Evolutionary conservation across 2,113 vertebrate species (phyloP), one percentile per base, ranked within the genome.

Genomic region (Motacilla alba): DNA sequence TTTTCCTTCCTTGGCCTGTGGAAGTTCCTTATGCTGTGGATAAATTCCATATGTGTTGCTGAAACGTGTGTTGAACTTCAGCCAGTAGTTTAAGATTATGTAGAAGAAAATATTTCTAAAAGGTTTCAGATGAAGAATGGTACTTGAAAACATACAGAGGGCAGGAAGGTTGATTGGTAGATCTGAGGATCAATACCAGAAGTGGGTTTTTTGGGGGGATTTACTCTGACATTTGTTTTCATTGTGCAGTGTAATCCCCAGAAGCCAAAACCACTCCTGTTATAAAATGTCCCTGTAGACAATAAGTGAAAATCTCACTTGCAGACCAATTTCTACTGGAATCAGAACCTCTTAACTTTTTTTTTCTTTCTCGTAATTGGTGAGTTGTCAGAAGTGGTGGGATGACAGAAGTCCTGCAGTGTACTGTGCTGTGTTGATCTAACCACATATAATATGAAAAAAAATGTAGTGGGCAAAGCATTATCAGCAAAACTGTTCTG

Each of bases 181-280:
- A 84, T 83, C 89, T 91, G 60, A 89, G 79, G 80, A 84, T 97
- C 96, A 92, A 90, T 94, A 93, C n/a, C 83, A 97, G 81, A 95
- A 97, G 84, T 86, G 30, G 5, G n/a, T 93, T 97, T 89, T 96
- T 90, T 35, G 56, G 59, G 46, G 81, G 92, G 88, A 95, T 96
- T 97, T 97, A 92, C 85, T 93, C 84, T 94, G 89, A 97, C 95
- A 76, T 96, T 96, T 94, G 87, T 95, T 98, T 97, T 96, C 83
- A 56, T 95, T 97, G 96, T 85, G 93, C 50, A 93, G 47, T 83
- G 27, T 96, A 96, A 97, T 95, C 74, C 73, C 62, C 94, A 95
- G 10, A 83, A 95, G 62, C 59, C 87, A 43, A 92, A 95, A 85
- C 80, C 44, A 60, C 92, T 96, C 96, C 86, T 94, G 66, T 87